Base-by-base conservation (phyloP, 2,797 vertebrate species). In the Rhynchotus rufescens region DNA sequence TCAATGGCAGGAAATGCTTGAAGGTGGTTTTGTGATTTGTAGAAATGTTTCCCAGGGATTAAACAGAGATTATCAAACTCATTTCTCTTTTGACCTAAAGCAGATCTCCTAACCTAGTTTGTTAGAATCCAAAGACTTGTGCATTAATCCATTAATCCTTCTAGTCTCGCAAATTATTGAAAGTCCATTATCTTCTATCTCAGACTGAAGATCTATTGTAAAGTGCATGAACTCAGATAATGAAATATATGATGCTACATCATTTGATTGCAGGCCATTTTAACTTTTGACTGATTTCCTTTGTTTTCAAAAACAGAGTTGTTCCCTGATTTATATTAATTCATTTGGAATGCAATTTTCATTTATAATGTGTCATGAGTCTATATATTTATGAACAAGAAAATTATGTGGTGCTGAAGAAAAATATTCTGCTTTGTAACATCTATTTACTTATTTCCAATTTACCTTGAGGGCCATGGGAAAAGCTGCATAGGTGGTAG, bases 21-120 rank as follows among this genome's bases (percentile, higher is more conserved):
- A 87, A 90, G 44, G 51, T 82, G 11, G 0, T 72, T 92, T 84
- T 89, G 22, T 64, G 52, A 85, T 90, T 94, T 81, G 65, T 75
- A 83, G 59, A 80, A 82, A 66, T 80, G 28, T 88, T 84, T 88
- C 60, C 30, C 13, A 32, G 45, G 47, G 45, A 79, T 76, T 89
- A 82, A 92, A 38, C 6, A 65, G 52, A 95, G 26, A 95, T 94
- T 92, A 96, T 67, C 79, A 77, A 90, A 76, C 51, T 87, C 80
- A 79, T 93, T 91, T 93, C 36, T 92, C 76, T 92, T 96, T 82
- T 94, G 28, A 96, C 40, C 34, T 56, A 51, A 77, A 88, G 45
- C 8, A 93, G 61, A 90, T 92, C 54, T 80, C 76, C 85, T 87
- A 88, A 66, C 47, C 26, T 34, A 45, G 62, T 84, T 89, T 64